phyloP scores from a whole-genome alignment of 30 jellyfish, hydroid and myxozoan genomes.

The Cassiopea xamachana region DNA sequence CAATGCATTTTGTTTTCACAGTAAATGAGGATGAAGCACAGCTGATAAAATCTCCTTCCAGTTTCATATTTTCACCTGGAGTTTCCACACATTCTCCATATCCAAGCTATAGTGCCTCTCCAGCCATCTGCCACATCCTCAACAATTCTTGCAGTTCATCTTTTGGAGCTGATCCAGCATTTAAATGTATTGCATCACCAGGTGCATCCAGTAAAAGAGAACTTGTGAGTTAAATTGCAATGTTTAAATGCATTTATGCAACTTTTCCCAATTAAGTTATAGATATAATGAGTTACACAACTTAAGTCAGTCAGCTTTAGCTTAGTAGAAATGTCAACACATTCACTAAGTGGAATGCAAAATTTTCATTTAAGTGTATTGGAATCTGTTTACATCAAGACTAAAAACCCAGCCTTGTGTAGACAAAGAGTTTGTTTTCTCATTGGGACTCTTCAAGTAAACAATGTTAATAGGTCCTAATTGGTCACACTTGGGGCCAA shows the following conservation, averaged over 20 bases:
- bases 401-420: too few species aligned
- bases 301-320: too few species aligned
- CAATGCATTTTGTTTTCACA: not conserved
- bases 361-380: too few species aligned
- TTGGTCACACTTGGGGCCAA: too few species aligned
- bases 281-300: too few species aligned
- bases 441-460: too few species aligned
- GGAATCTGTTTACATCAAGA: too few species aligned
- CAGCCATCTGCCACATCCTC: conserved; percentile 36
- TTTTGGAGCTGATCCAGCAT: conserved; percentile 54
- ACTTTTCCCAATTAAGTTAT: not conserved
- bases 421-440: too few species aligned
- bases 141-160: conserved; percentile 49
- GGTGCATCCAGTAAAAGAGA: conserved; percentile 12
- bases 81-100: conserved; percentile 21
- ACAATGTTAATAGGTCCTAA: too few species aligned
- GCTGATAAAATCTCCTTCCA: conserved; percentile 32
- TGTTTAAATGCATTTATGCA: not conserved
- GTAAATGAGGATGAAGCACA: conserved; percentile 35
- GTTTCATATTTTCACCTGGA: conserved; percentile 56
- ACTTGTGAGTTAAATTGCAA: conserved; percentile 17
- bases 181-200: conserved; percentile 45
- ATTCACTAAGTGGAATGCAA: not conserved
- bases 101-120: conserved; percentile 48
- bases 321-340: not conserved